Evolutionary conservation across 2,113 vertebrate species (phyloP).

Genomic region (Capreolus pygargus): DNA sequence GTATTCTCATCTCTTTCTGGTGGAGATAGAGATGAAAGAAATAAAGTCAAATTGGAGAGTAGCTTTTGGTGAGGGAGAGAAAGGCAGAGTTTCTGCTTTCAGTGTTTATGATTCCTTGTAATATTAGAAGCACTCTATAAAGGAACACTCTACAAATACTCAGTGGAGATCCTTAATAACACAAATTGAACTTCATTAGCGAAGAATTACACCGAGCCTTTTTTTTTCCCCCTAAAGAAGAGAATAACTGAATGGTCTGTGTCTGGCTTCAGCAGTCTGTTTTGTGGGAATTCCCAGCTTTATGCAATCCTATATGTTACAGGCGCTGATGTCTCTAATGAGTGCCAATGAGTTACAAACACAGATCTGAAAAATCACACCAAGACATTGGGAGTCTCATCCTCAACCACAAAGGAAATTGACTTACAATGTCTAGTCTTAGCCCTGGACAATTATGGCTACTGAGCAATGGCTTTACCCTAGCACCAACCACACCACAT

Average conservation of each 20-base stretch:
- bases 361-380: not conserved
- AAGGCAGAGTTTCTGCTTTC: not conserved
- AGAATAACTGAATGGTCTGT: not conserved
- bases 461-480: not conserved
- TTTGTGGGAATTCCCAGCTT: not conserved
- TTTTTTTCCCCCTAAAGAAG: not conserved
- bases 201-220: not conserved
- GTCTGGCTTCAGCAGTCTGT: not conserved
- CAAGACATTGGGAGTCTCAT: not conserved
- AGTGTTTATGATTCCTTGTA: not conserved
- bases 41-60: not conserved
- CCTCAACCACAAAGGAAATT: not conserved
- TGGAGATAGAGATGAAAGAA: not conserved
- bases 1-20: not conserved
- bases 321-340: not conserved
- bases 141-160: not conserved
- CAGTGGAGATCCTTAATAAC: not conserved
- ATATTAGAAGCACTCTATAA: not conserved
- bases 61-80: not conserved
- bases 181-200: not conserved
- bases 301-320: not conserved
- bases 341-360: not conserved
- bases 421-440: not conserved
- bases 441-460: not conserved
- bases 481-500: rapidly evolving